Conservation (phyloP, 2,888 invertebrate species). For the Cryptus armator region DNA sequence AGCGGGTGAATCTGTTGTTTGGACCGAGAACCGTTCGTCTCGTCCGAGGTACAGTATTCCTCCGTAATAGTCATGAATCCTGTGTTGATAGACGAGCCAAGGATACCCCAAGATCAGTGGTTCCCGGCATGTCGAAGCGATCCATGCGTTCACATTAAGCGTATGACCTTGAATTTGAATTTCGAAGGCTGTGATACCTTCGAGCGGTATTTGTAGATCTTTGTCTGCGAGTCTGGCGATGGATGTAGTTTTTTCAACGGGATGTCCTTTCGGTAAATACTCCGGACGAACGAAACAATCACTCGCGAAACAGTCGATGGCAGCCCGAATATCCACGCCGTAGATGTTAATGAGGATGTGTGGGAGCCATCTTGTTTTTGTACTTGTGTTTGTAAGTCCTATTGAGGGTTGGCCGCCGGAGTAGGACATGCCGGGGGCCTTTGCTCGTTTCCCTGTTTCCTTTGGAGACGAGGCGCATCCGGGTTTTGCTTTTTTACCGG, state of each 20-base stretch:
- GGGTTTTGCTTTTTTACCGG: background rate
- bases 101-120: background rate
- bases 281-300: constrained; percentile 6
- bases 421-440: background rate
- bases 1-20: no score
- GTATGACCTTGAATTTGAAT: background rate
- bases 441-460: background rate
- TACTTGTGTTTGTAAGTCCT: background rate
- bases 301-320: constrained; percentile 16
- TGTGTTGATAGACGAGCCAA: background rate
- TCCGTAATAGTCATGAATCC: background rate
- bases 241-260: background rate
- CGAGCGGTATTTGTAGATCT: background rate
- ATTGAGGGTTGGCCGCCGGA: constrained; percentile 18
- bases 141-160: background rate
- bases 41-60: background rate
- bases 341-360: background rate
- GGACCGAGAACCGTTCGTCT: background rate
- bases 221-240: background rate
- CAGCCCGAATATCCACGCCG: background rate
- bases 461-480: background rate
- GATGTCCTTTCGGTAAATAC: background rate
- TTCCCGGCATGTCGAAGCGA: background rate
- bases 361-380: no score
- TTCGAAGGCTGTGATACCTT: background rate